Percentiles rank a stretch among this genome's conserved stretches.
Conservation (phyloP, 2,888 invertebrate genomes). For the Mayetiola destructor region DNA sequence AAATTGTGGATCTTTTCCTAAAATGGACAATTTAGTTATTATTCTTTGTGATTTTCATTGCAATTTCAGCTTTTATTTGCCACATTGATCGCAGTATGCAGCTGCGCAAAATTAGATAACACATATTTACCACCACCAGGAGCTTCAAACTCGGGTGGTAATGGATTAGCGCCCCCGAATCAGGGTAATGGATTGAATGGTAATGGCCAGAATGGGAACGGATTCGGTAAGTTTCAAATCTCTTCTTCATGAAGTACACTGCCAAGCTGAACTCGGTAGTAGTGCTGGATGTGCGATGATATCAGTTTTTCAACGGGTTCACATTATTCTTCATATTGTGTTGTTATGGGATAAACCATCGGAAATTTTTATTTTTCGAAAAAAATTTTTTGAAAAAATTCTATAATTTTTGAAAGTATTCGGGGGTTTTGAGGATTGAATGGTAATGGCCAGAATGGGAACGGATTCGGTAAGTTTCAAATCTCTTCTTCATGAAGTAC, state of each 20-base stretch:
- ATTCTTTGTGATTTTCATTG: conserved; percentile 12
- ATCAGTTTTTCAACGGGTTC: no score
- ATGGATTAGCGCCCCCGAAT: conserved; percentile 34
- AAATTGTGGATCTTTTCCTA: no score
- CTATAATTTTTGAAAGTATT: no score
- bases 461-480: background rate
- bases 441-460: background rate
- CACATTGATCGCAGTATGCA: conserved; percentile 34
- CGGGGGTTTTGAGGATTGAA: no score
- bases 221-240: background rate
- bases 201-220: conserved; percentile 19
- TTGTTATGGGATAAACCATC: no score
- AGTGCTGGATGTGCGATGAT: no score
- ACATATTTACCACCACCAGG: conserved; percentile 43
- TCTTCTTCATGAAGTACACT: no score
- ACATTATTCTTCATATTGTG: no score
- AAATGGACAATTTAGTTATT: background rate
- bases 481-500: no score
- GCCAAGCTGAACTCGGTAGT: background rate
- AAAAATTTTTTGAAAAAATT: no score
- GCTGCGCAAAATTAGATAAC: conserved; percentile 40
- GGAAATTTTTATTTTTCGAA: no score
- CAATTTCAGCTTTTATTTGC: conserved; percentile 36
- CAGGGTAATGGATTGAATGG: conserved; percentile 25
- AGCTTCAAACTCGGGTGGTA: conserved; percentile 34